Conservation (phyloP, 2,888 invertebrate species). For the Erebia aethiops region DNA sequence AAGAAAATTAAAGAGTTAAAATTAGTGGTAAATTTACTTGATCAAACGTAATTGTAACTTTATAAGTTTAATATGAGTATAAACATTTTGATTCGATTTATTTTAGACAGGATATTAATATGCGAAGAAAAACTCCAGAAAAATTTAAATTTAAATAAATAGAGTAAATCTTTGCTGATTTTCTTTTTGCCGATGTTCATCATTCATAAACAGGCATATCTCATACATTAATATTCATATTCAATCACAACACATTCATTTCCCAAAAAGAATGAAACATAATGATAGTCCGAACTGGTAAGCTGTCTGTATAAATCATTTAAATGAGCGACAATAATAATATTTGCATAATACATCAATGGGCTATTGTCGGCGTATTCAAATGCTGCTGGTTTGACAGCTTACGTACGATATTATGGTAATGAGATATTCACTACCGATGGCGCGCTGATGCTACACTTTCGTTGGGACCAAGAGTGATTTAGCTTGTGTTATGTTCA, state of each 20-base stretch:
- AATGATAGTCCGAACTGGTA: background rate
- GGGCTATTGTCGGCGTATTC: conserved; percentile 42
- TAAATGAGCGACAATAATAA: conserved; percentile 7
- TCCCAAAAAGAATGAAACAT: background rate
- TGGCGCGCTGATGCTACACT: conserved; percentile 11
- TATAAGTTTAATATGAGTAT: no score
- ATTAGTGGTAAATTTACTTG: no score
- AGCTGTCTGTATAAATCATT: background rate
- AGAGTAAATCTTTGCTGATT: background rate
- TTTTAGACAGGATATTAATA: no score
- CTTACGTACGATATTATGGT: conserved; percentile 44
- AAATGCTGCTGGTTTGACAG: conserved; percentile 40
- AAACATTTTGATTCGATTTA: no score
- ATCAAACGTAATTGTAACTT: no score
- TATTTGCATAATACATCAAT: conserved; percentile 31
- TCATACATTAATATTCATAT: background rate
- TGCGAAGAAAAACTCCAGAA: no score
- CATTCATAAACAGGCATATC: no score
- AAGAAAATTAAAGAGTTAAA: no score
- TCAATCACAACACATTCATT: background rate
- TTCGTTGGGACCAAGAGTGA: no score
- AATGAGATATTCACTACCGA: conserved; percentile 44
- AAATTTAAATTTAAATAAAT: background rate
- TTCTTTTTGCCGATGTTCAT: background rate
- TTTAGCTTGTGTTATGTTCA: no score